Percentiles rank a stretch among this genome's conserved stretches.
phyloP scores from a whole-genome alignment of 2,113 vertebrate species.

The Megaleporinus macrocephalus region DNA sequence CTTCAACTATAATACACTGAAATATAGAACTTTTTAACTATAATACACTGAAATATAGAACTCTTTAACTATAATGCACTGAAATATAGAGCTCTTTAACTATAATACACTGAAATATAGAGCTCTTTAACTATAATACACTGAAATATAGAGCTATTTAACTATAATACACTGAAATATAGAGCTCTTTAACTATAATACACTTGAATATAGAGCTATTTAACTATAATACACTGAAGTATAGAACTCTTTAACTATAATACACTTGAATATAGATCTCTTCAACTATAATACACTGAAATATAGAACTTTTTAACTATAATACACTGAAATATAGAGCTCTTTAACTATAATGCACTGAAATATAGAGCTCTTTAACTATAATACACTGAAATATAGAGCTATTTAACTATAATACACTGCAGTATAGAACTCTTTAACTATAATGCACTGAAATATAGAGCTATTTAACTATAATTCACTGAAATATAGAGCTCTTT shows the following conservation, averaged over 20 bases:
- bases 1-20: too few relatives aligned
- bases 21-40: too few relatives aligned
- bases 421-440: background rate
- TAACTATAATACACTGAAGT: background rate
- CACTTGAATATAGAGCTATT: background rate
- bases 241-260: background rate
- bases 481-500: background rate
- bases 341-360: background rate
- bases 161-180: background rate
- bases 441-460: background rate
- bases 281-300: background rate
- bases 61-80: too few relatives aligned
- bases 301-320: background rate
- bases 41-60: too few relatives aligned
- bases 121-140: too few relatives aligned
- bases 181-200: background rate
- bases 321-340: background rate
- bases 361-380: background rate
- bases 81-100: too few relatives aligned
- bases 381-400: background rate
- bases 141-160: too few relatives aligned
- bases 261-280: background rate
- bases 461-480: background rate
- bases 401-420: background rate
- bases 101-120: too few relatives aligned